Base-by-base conservation (phyloP, 2,797 vertebrate species). In the Typhlichthys eigenmanni region DNA sequence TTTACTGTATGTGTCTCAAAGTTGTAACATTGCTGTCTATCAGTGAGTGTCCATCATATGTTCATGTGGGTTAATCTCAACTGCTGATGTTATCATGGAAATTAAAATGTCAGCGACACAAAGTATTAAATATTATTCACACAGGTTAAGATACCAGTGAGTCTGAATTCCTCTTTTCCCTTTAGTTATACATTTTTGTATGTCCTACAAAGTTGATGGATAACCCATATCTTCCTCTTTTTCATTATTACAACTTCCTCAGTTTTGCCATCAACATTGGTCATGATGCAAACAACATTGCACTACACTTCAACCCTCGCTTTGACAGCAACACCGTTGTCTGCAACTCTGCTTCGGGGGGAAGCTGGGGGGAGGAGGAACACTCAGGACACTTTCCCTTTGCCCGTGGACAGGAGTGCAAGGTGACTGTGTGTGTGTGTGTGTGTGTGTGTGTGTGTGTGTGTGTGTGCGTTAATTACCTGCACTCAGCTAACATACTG, bases 201-300 rank as follows among this genome's bases (percentile, higher is more conserved):
- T 43, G 8, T 43, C 7, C 7, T 7, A 38, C 7, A 38, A 38
- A 38, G 38, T 9, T 10, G 8, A 43, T 43, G 13, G 50, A 49
- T 29, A 24, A 16, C 3, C 6, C 19, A 16, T 43, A 14, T 46
- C 32, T 24, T 9, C 66, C 29, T 13, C 2, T 1, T 67, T 55
- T 61, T 63, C 34, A 2, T 5, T 17, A 17, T 17, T 17, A 17
- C 16, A 43, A 8, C 10, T 14, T 2, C 7, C 24, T 10, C 74
- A 94, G 93, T 14, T 94, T 94, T 52, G n/a, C 86, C 13, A 62
- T 94, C 72, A 92, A 93, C 80, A 84, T 94, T 6, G 92, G 93
- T 2, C 89, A 90, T 0, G 75, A 87, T 9, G 0, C 64, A 0
- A 80, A 92, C 0, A 81, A 89, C 66, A 34, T 93, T 0, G 93